A percentile compares a stretch with the other conserved stretches of the same genome.
Evolutionary conservation across 1,140 invertebrate species (phyloP).

Genomic region (Leptopilina clavipes): DNA sequence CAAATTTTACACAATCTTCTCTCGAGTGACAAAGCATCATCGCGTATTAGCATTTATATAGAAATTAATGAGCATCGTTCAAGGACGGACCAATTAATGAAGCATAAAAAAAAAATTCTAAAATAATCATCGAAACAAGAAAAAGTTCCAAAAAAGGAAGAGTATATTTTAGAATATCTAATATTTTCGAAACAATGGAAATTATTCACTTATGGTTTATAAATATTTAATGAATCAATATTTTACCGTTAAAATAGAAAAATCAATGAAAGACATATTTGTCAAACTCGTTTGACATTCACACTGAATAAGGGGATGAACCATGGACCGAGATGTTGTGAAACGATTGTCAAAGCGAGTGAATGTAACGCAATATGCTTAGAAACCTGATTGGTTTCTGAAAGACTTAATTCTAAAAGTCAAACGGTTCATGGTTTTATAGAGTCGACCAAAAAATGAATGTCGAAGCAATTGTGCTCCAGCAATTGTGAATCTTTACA

Average conservation of each 20-base stretch:
- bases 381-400: background rate
- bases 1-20: background rate
- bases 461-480: too few species aligned
- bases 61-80: slow-evolving; percentile 1
- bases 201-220: background rate
- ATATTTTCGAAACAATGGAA: too few species aligned
- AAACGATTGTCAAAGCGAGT: slow-evolving; percentile 8
- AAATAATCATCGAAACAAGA: background rate
- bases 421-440: background rate
- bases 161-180: background rate
- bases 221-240: background rate
- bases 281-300: slow-evolving; percentile 10
- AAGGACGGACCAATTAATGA: background rate
- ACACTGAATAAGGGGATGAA: background rate
- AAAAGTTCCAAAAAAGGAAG: background rate
- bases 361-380: slow-evolving; percentile 25
- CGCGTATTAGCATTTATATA: background rate
- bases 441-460: background rate
- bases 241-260: background rate
- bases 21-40: background rate
- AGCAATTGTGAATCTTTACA: too few species aligned
- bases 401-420: background rate
- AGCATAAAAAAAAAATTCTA: background rate
- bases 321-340: slow-evolving; percentile 21
- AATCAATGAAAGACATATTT: background rate